Evolutionary conservation across 2,113 vertebrate species (phyloP).

Genomic region (Ochotona princeps): DNA sequence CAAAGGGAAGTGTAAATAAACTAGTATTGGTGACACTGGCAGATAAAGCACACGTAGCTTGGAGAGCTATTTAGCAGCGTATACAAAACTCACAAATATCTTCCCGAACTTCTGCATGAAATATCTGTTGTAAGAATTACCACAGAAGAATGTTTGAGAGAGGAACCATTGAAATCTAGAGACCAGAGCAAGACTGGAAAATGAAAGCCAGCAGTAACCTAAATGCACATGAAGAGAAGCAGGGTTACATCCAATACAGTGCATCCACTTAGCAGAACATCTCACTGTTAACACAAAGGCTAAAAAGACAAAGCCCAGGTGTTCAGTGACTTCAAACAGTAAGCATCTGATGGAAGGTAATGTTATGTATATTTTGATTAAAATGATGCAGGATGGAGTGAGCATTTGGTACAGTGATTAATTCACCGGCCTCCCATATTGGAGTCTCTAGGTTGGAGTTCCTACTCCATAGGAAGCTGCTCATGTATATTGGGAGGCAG

Average conservation of each 20-base stretch:
- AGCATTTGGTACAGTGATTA: no score
- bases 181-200: neutral
- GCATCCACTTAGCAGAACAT: neutral
- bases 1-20: constrained; percentile 51
- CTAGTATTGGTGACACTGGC: neutral
- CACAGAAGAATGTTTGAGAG: neutral
- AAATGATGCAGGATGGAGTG: neutral
- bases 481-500: no score
- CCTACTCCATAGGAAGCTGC: no score
- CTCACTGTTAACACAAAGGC: constrained; percentile 20
- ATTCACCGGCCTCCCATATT: no score
- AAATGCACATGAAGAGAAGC: neutral
- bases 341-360: neutral
- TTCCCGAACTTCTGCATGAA: constrained; percentile 16
- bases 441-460: no score
- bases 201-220: neutral
- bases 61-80: neutral
- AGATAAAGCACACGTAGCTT: neutral
- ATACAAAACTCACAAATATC: neutral
- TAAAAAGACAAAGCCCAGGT: neutral
- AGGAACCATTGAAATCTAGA: neutral
- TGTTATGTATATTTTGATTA: constrained; percentile 11
- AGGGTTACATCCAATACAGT: neutral
- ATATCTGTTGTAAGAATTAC: neutral
- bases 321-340: neutral